Conservation (phyloP, 2,797 vertebrate genomes). For the Fistularia commersonii region DNA sequence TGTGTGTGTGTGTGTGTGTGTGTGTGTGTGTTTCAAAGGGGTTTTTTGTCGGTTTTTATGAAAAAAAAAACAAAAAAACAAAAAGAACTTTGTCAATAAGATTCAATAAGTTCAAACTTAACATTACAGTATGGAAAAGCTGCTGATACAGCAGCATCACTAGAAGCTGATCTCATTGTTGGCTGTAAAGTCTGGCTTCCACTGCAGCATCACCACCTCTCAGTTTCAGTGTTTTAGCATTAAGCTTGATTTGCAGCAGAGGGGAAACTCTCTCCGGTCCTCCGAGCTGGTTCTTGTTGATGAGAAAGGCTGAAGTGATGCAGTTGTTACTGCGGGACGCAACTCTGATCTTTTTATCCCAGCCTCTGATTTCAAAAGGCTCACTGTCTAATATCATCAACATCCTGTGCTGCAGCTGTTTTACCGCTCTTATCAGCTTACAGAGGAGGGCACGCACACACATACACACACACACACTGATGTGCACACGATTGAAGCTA, state of each 20-base stretch:
- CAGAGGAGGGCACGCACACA: conserved; percentile 2
- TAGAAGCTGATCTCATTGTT: conserved; percentile 2
- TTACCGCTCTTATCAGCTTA: conserved; percentile 25
- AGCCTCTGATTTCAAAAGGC: conserved; percentile 23
- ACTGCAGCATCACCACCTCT: background rate
- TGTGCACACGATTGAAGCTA: conserved; percentile 1
- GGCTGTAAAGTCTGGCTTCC: background rate
- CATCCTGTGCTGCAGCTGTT: conserved; percentile 15
- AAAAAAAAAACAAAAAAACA: too few species aligned
- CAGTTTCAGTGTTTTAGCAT: background rate
- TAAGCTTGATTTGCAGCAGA: background rate
- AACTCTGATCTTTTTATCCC: conserved; percentile 22
- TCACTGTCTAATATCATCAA: conserved; percentile 15
- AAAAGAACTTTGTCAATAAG: too few species aligned
- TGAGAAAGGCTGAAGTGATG: conserved; percentile 16
- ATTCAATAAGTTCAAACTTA: too few species aligned
- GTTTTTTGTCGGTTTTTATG: too few species aligned
- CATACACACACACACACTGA: conserved; percentile 13
- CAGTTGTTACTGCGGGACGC: conserved; percentile 10
- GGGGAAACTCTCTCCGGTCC: conserved; percentile 1
- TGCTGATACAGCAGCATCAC: conserved; percentile 4
- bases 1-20: too few species aligned
- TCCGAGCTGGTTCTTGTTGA: conserved; percentile 7
- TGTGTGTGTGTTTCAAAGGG: too few species aligned
- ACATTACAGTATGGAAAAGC: too few species aligned